A percentile compares a stretch with the other conserved stretches of the same genome.
Conservation (phyloP, 2,113 vertebrate genomes). For the Periophthalmodon schlosseri region DNA sequence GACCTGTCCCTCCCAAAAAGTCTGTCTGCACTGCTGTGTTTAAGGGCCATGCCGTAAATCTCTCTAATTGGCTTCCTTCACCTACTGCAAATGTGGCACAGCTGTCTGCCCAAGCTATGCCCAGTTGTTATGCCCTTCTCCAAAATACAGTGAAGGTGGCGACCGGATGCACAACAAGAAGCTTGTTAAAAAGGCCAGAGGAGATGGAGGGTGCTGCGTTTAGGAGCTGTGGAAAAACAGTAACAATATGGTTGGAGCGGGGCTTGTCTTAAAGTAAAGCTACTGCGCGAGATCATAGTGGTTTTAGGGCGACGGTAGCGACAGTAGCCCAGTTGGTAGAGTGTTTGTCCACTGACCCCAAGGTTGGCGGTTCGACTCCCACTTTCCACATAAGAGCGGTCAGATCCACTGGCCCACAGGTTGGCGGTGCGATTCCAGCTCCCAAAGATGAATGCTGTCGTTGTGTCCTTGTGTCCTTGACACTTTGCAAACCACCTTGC, state of each 20-base stretch:
- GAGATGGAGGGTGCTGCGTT: constrained; percentile 39
- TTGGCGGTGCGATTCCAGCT: too few species aligned
- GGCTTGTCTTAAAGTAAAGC: neutral
- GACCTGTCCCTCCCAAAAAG: constrained; percentile 1
- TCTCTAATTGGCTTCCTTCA: constrained; percentile 70
- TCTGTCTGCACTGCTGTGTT: constrained; percentile 41
- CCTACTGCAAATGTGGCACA: constrained; percentile 52
- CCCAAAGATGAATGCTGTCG: too few species aligned
- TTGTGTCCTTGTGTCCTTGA: too few species aligned
- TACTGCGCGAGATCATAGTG: neutral
- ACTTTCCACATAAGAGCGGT: too few species aligned
- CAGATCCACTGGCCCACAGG: too few species aligned
- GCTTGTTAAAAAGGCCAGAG: constrained; percentile 56
- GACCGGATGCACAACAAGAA: constrained; percentile 54
- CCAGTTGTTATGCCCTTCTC: constrained; percentile 69
- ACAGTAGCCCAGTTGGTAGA: too few species aligned
- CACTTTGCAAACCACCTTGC: too few species aligned
- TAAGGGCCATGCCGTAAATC: constrained; percentile 68
- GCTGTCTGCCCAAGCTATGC: constrained; percentile 69
- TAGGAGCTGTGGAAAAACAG: constrained; percentile 17
- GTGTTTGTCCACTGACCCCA: too few species aligned
- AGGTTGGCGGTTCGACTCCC: too few species aligned
- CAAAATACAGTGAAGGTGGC: constrained; percentile 61
- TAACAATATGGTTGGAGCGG: constrained; percentile 14
- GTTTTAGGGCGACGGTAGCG: too few species aligned